Conservation (phyloP, 2,113 vertebrate species). For the Nerophis lumbriciformis region DNA sequence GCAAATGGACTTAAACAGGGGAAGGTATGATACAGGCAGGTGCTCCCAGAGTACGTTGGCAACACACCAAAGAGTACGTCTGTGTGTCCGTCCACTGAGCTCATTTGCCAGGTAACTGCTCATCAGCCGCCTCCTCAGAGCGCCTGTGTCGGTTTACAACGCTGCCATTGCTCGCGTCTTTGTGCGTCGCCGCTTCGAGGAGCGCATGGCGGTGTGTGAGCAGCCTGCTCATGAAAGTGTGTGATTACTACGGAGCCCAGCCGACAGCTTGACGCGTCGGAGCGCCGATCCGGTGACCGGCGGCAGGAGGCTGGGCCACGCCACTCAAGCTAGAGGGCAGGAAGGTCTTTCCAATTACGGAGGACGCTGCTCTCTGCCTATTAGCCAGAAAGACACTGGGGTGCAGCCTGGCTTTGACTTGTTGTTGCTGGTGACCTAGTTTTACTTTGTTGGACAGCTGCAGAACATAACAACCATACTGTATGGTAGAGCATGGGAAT, state of each 20-base stretch:
- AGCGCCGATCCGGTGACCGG: slow-evolving; percentile 31
- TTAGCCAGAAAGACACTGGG: slow-evolving; percentile 28
- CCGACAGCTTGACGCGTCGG: slow-evolving; percentile 27
- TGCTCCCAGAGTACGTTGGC: slow-evolving; percentile 11
- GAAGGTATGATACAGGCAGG: background rate
- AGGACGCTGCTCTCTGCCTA: slow-evolving; percentile 22
- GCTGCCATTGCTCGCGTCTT: background rate
- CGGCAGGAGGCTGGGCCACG: slow-evolving; percentile 15
- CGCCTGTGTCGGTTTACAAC: background rate
- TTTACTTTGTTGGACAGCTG: background rate
- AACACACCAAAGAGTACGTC: slow-evolving; percentile 24
- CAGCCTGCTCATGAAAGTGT: slow-evolving; percentile 24
- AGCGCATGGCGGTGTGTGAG: slow-evolving; percentile 7
- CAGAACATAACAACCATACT: too few species aligned
- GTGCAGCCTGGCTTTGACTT: slow-evolving; percentile 19
- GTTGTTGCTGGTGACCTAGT: slow-evolving; percentile 8
- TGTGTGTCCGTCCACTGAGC: slow-evolving; percentile 10
- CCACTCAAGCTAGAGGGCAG: slow-evolving; percentile 38
- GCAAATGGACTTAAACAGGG: too few species aligned
- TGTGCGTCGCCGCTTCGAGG: background rate
- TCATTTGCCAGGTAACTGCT: slow-evolving; percentile 33
- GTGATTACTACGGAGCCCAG: slow-evolving; percentile 30
- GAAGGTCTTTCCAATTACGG: slow-evolving; percentile 49
- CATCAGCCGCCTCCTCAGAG: slow-evolving; percentile 16
- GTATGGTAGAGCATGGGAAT: too few species aligned